Percentiles rank a stretch among this genome's conserved stretches.
phyloP scores from a whole-genome alignment of 1,140 invertebrate species.

The Oncopodura yosiiana region DNA sequence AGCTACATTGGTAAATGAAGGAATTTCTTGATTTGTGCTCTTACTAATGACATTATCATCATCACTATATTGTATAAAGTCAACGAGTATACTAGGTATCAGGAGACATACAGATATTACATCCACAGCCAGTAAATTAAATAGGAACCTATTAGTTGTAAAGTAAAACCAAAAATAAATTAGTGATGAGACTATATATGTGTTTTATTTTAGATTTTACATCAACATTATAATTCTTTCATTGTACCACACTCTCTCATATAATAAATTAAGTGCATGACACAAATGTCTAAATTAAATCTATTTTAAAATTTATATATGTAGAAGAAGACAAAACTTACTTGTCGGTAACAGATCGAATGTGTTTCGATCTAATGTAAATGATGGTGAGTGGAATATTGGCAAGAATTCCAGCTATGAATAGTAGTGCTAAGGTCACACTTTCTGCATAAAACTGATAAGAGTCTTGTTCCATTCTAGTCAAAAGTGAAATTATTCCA shows the following conservation, averaged over 20 bases:
- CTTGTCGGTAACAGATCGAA: conserved; percentile 23
- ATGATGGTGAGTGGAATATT: conserved; percentile 16
- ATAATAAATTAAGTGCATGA: too few species aligned
- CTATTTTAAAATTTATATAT: too few species aligned
- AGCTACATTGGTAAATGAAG: too few species aligned
- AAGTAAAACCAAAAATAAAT: not conserved
- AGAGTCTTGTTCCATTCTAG: not conserved
- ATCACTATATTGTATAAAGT: conserved; percentile 8
- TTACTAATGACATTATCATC: too few species aligned
- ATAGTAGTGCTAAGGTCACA: not conserved
- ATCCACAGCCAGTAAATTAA: conserved; percentile 13
- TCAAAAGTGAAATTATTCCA: too few species aligned
- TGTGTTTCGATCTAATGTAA: conserved; percentile 22
- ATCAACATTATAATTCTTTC: too few species aligned
- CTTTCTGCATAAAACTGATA: conserved; percentile 5
- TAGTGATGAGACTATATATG: too few species aligned
- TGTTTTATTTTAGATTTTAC: too few species aligned
- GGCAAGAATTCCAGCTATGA: conserved; percentile 7
- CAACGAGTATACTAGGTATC: conserved; percentile 1
- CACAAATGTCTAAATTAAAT: too few species aligned
- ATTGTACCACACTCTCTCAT: too few species aligned
- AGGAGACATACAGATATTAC: conserved; percentile 8
- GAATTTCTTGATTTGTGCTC: too few species aligned
- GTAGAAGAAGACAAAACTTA: conserved; percentile 9
- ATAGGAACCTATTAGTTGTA: conserved; percentile 4